Base-by-base conservation (phyloP, 2,113 vertebrate species). In the Siniperca knerii region DNA sequence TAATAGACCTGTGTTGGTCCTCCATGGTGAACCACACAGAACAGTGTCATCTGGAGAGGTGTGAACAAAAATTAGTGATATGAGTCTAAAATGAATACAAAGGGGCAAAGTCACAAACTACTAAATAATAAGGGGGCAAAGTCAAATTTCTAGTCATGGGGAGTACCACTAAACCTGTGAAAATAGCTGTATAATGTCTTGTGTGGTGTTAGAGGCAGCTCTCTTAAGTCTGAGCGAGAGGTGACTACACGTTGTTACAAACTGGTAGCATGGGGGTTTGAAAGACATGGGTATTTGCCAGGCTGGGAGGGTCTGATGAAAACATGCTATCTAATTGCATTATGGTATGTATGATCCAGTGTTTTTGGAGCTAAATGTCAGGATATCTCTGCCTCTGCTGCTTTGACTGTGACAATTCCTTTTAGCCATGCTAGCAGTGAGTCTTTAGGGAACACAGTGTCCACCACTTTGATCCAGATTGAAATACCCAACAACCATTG, bases 1-100 rank as follows among this genome's bases (percentile, higher is more conserved):
- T 89, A 75, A 83, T 70, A 79, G 78, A 76, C 75, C 70, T 21
- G 64, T 55, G 77, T 73, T 64, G 25, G 50, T 70, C 57, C 48
- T 87, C 46, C 7, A 42, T 54, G 29, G 18, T 69, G 48, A 29
- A 60, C 46, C 37, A 13, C 29, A 46, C 48, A 79, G 46, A 60
- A 46, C 62, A 65, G 2, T 54, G 35, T 20, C 75, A 23, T 65
- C 40, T 33, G 25, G 62, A 20, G 3, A n/a, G 50, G 18, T 29
- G 35, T 37, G n/a, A 57, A 71, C 12, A 23, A 46, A 72, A 57
- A 77, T 8, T 8, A 48, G 40, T 37, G 3, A 54, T 33, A 35
- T 37, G 1, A 21, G 20, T 8, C 52, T 20, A 54, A 16, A 50
- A 44, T 25, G 64, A n/a, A 57, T 12, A 0, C 2, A 4, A 61